Evolutionary conservation across 2,888 invertebrate species (phyloP), one percentile per base, ranked within the genome.

Genomic region (Chrysomela aeneicollis): DNA sequence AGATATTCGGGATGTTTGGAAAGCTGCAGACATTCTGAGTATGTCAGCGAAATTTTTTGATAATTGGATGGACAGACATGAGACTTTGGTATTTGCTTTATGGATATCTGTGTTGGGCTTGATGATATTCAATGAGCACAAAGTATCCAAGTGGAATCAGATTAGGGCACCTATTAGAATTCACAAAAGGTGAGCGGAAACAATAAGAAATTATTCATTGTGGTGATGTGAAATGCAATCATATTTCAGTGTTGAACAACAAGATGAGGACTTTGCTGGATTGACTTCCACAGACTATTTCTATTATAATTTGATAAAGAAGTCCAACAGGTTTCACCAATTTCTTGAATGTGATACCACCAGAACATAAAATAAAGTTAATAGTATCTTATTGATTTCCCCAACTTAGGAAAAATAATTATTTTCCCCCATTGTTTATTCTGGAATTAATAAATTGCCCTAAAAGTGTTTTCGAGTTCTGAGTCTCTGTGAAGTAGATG

Each of bases 81-180:
- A 80, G 12, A 74, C 73, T 52, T 64, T 75, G 66, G 72, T 64
- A 74, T 87, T 86, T 79, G 90, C 90, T 19, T 81, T 89, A 69
- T 91, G 88, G 78, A 83, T 87, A 19, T 85, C 87, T 18, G 85
- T 91, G 17, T 86, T 91, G 55, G 90, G 92, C 21, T 79, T 91
- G 21, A 93, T 93, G 93, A 82, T 90, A 4, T 82, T 86, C 19
- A 93, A 93, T 81, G 84, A 86, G 76, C 84, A 87, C 21, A 90
- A 90, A 15, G 85, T 90, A 1, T 86, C 87, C 12, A 89, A 88
- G 32, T 93, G 92, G 92, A 90, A 89, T 82, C 91, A 91, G 60
- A 88, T 92, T 0, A 86, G 86, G 72, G 90, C 88, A 2, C 80
- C 82, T 2, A 75, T 62, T 17, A 80, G 79, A 73, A 67, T 76